Conservation (phyloP, 2,797 vertebrate genomes). For the Phrynocephalus forsythii region DNA sequence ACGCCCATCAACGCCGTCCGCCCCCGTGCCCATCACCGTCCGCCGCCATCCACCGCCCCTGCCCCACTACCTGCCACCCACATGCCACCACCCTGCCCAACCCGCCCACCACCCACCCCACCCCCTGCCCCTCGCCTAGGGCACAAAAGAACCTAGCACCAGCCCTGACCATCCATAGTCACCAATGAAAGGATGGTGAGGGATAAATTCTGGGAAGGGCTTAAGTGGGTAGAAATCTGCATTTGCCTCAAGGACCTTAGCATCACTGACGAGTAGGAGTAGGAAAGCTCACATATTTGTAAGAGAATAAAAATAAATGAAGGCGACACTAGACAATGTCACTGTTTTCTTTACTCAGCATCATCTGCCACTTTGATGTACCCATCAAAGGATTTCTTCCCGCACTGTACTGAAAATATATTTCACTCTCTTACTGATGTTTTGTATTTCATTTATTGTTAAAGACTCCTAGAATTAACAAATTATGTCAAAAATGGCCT, state of each 20-base stretch:
- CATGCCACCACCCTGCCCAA: no score
- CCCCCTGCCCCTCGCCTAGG: no score
- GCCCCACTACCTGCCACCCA: no score
- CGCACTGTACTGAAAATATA: background rate
- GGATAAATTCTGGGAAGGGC: background rate
- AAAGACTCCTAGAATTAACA: background rate
- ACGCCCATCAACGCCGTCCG: no score
- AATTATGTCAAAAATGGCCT: background rate
- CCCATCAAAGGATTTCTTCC: background rate
- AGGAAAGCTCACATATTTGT: background rate
- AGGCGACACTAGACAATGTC: background rate
- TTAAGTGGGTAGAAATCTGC: background rate
- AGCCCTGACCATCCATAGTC: no score
- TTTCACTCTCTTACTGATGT: slow-evolving; percentile 5
- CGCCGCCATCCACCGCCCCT: no score
- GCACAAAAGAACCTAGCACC: no score
- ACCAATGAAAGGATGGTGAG: no score
- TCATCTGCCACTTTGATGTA: background rate
- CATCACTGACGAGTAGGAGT: no score
- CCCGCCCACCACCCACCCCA: no score
- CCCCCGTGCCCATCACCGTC: no score
- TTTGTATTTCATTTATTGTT: background rate
- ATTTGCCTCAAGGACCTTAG: background rate
- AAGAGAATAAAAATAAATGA: background rate
- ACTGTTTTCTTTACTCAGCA: background rate